Base-by-base conservation (phyloP, 1,140 invertebrate genomes). In the Calliopsis andreniformis region DNA sequence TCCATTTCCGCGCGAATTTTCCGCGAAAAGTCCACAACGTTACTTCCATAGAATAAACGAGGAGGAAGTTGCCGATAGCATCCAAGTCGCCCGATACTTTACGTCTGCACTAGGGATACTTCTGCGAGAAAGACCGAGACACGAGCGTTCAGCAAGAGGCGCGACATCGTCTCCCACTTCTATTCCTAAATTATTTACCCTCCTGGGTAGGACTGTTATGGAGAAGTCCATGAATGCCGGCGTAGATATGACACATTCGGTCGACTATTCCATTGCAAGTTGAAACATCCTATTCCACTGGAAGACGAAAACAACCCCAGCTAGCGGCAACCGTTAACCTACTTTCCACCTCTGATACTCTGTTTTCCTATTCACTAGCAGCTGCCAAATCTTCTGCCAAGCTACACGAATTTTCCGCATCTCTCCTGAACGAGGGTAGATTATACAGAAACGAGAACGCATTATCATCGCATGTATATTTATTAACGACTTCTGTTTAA, bases 141-240 rank as follows among this genome's bases (percentile, higher is more conserved):
- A 68, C 56, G 25, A 63, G 35, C 59, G 63, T 53, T 76, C 47
- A 59, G 45, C 77, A 43, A 63, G 68, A 66, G 66, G 53, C 66
- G 78, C 72, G 71, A 84, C 81, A 84, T 72, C 81, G 51, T 47
- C 77, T 76, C 56, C 73, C 63, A 77, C 82, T 86, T 84, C 78
- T 69, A 55, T 84, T 80, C 77, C 84, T 87, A 76, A 80, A 87
- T 87, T 86, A 87, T 87, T 87, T 82, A 87, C 66, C 62, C 62
- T 28, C 28, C 3, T 18, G n/a, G 32, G 49, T 39, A 67, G 51
- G 49, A 45, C 51, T 67, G 61, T 79, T 56, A 55, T 16, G 49
- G 30, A 70, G 43, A 59, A 63, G 62, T 76, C 55, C 66, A 72
- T 71, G 71, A 84, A 79, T 68, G 51, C 14, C 45, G 42, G 10